Percentiles rank a stretch among this genome's conserved stretches.
phyloP scores from a whole-genome alignment of 2,113 vertebrate genomes.

The Cololabis saira region DNA sequence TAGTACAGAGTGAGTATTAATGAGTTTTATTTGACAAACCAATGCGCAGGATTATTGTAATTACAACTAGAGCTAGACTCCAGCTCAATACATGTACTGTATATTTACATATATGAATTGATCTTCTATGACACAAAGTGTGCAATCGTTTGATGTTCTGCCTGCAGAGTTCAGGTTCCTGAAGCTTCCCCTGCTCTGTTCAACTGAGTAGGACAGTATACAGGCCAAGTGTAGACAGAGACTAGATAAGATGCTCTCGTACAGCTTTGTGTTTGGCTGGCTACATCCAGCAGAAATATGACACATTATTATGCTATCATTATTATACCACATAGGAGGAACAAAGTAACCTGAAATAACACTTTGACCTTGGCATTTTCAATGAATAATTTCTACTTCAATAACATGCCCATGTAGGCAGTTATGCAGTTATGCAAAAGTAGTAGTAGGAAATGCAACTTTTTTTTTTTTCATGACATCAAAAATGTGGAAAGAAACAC shows the following conservation, averaged over 20 bases:
- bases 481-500: no score
- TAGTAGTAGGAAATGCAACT: no score
- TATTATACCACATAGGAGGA: no score
- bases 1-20: conserved; percentile 30
- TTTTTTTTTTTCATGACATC: no score
- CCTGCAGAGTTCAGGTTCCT: conserved; percentile 46
- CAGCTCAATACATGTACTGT: conserved; percentile 24
- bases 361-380: no score
- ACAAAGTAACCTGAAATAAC: no score
- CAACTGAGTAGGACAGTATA: conserved; percentile 19
- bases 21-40: conserved; percentile 34
- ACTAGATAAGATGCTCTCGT: conserved; percentile 35
- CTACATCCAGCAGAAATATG: no score
- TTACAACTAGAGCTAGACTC: conserved; percentile 32
- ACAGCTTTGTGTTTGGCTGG: conserved; percentile 15
- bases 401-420: no score
- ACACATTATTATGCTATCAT: no score
- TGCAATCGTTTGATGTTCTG: conserved; percentile 56
- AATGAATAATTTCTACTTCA: no score
- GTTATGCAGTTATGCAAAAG: no score
- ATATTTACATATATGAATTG: conserved; percentile 26
- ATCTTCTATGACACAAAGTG: no score
- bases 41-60: conserved; percentile 43
- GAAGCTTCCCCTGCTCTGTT: conserved; percentile 27
- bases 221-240: conserved; percentile 32